Conservation (phyloP, 2,797 vertebrate genomes). For the Hypotaenidia okinawae region DNA sequence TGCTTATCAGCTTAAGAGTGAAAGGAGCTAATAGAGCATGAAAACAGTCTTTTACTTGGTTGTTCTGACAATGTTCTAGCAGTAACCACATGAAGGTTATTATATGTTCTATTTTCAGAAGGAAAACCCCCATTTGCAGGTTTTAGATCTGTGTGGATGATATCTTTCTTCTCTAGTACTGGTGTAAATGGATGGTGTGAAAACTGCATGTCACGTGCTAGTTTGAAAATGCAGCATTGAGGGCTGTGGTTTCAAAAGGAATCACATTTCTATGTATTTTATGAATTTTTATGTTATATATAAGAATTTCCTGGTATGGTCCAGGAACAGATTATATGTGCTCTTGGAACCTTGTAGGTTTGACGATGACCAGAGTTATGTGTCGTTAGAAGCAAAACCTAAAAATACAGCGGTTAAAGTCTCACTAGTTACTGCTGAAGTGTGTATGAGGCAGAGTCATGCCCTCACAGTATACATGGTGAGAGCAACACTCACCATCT, state of each 20-base stretch:
- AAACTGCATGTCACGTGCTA: neutral
- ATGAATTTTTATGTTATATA: neutral
- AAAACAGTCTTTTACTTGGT: neutral
- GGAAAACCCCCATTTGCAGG: neutral
- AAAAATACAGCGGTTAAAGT: neutral
- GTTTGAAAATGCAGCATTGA: neutral
- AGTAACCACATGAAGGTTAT: conserved; percentile 18
- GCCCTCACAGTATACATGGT: neutral
- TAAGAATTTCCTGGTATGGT: neutral
- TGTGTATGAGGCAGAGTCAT: neutral
- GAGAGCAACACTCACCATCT: neutral
- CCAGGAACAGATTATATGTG: neutral
- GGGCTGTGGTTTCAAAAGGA: neutral
- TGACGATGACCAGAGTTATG: neutral
- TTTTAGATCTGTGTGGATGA: neutral
- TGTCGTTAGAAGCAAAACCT: neutral
- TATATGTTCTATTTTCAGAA: conserved; percentile 9
- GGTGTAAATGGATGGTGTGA: neutral
- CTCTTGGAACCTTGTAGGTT: neutral
- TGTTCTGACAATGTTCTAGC: neutral
- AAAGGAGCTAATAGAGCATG: conserved; percentile 16
- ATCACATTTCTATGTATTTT: neutral
- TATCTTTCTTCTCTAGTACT: neutral
- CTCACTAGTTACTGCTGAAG: neutral
- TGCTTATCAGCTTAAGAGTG: neutral